Evolutionary conservation across 1,140 invertebrate genomes (phyloP).

Genomic region (Ganaspis sp.): DNA sequence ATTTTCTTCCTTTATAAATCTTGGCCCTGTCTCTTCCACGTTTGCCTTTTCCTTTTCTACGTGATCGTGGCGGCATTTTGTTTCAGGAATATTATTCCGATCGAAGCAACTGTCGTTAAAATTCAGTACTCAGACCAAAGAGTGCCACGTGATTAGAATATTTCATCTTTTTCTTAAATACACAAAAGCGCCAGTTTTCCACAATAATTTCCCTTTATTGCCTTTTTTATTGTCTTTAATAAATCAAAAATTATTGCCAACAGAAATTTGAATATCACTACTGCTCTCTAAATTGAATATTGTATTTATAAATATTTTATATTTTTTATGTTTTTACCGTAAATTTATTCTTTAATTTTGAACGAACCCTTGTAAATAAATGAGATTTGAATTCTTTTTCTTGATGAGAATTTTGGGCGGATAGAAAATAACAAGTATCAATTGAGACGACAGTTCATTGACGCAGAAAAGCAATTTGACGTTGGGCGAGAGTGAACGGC

Average conservation of each 20-base stretch:
- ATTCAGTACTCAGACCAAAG: constrained; percentile 49
- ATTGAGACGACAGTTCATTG: constrained; percentile 26
- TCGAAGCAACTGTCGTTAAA: constrained; percentile 56
- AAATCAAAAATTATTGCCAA: too few species aligned
- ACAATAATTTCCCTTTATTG: constrained; percentile 1
- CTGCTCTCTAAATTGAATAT: too few species aligned
- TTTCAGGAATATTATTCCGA: constrained; percentile 54
- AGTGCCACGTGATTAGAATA: constrained; percentile 54
- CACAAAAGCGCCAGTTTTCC: background rate
- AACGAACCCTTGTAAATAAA: too few species aligned
- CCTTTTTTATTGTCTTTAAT: background rate
- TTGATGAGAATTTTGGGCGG: too few species aligned
- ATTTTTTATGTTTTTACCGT: background rate
- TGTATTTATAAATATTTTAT: too few species aligned
- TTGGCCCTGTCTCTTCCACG: background rate
- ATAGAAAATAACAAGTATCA: background rate
- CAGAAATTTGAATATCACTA: too few species aligned
- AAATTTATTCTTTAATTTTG: background rate
- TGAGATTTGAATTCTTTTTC: too few species aligned
- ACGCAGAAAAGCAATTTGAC: background rate
- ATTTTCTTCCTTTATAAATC: background rate
- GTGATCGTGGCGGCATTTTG: constrained; percentile 48
- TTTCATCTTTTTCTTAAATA: constrained; percentile 39
- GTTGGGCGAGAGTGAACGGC: constrained; percentile 28
- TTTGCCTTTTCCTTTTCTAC: constrained; percentile 29